These are phyloP conservation scores for Brachionus angularis DNA, from an alignment of 1,140 invertebrate species.

Conservation along the genomic window DNA sequence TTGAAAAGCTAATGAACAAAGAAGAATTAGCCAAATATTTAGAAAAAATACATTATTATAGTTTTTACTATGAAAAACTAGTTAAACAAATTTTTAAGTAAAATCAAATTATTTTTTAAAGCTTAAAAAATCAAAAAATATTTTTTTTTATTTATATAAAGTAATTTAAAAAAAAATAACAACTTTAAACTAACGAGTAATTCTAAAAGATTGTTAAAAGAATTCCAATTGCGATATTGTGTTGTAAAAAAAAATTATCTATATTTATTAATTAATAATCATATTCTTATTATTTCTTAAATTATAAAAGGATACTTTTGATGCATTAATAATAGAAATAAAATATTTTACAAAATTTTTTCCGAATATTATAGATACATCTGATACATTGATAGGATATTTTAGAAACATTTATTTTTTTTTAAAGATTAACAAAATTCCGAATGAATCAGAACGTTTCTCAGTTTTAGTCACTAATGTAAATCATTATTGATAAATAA, in stretches of 20 bases:
- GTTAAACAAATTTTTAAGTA: slow-evolving; percentile 32
- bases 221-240: slow-evolving; percentile 35
- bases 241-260: background rate
- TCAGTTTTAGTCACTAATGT: background rate
- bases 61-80: background rate
- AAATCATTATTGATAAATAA: background rate
- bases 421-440: background rate
- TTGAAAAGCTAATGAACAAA: background rate
- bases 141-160: background rate
- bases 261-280: background rate
- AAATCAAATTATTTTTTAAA: too few species aligned
- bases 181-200: slow-evolving; percentile 2
- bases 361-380: background rate
- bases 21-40: slow-evolving; percentile 1
- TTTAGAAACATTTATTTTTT: background rate
- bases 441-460: slow-evolving; percentile 5
- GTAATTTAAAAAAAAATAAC: slow-evolving; percentile 1
- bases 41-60: background rate
- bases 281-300: background rate
- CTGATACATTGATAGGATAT: slow-evolving; percentile 3
- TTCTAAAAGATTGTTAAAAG: slow-evolving; percentile 36
- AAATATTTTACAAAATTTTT: slow-evolving; percentile 35
- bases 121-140: too few species aligned
- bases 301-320: slow-evolving; percentile 16
- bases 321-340: slow-evolving; percentile 12